Evolutionary conservation across 2,888 invertebrate species (phyloP).

Genomic region (Drosophila affinis): DNA sequence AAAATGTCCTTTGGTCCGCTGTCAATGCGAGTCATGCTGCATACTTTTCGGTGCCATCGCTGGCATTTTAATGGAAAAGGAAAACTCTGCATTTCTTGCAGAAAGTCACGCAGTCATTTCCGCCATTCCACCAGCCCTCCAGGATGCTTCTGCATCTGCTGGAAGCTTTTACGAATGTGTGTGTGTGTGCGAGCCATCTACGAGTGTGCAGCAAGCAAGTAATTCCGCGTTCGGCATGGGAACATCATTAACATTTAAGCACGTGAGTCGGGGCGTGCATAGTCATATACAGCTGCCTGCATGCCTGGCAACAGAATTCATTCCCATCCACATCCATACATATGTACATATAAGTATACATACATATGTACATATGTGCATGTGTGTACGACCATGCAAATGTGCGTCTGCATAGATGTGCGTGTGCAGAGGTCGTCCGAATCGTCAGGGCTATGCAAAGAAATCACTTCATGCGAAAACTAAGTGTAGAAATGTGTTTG

Average conservation of each 20-base stretch:
- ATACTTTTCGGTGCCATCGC: constrained; percentile 47
- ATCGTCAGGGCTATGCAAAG: constrained; percentile 22
- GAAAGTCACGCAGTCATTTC: constrained; percentile 63
- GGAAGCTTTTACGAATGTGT: constrained; percentile 40
- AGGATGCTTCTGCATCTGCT: constrained; percentile 42
- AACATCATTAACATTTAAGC: constrained; percentile 75
- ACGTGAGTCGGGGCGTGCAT: constrained; percentile 63
- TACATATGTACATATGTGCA: too few relatives aligned
- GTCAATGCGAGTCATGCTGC: constrained; percentile 49
- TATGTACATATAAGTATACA: not conserved
- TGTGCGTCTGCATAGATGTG: too few relatives aligned
- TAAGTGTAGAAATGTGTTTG: constrained; percentile 32
- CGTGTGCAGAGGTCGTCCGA: constrained; percentile 23
- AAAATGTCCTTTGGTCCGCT: constrained; percentile 6
- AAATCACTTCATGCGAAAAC: constrained; percentile 36
- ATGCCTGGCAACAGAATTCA: constrained; percentile 3
- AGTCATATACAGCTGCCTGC: constrained; percentile 61
- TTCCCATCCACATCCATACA: not conserved
- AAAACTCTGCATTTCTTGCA: constrained; percentile 59
- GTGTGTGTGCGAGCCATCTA: constrained; percentile 27
- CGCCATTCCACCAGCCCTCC: constrained; percentile 19
- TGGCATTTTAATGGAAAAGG: constrained; percentile 72
- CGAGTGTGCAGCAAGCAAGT: constrained; percentile 25
- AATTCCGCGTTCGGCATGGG: constrained; percentile 45
- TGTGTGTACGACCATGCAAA: not conserved